A percentile compares a stretch with the other conserved stretches of the same genome.
phyloP scores from a whole-genome alignment of 1,140 invertebrate species.

The Contarinia nasturtii region DNA sequence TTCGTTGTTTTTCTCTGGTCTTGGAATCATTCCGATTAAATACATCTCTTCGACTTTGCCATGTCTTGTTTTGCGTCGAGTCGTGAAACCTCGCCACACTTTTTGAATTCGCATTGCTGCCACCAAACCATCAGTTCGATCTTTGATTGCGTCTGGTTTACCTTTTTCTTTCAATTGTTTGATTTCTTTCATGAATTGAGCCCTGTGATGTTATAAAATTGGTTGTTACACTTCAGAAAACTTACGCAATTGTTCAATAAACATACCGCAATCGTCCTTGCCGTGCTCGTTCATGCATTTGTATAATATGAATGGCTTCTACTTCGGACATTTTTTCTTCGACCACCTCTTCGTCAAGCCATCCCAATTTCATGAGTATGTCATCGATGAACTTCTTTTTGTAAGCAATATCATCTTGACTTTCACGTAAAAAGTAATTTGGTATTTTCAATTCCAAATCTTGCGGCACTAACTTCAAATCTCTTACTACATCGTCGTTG shows the following conservation, averaged over 20 bases:
- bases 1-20: slow-evolving; percentile 15
- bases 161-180: slow-evolving; percentile 51
- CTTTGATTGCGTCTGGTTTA: slow-evolving; percentile 32
- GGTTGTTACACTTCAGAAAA: too few relatives aligned
- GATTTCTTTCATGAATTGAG: slow-evolving; percentile 84
- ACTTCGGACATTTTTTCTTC: slow-evolving; percentile 46
- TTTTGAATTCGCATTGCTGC: slow-evolving; percentile 64
- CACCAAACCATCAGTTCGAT: slow-evolving; percentile 29
- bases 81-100: slow-evolving; percentile 62
- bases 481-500: slow-evolving; percentile 55
- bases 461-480: slow-evolving; percentile 37
- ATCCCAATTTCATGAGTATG: slow-evolving; percentile 44
- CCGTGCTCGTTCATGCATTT: slow-evolving; percentile 75
- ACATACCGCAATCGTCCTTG: slow-evolving; percentile 52
- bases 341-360: slow-evolving; percentile 34
- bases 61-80: slow-evolving; percentile 42
- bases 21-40: slow-evolving; percentile 56
- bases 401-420: slow-evolving; percentile 35
- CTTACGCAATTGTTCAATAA: too few relatives aligned
- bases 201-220: too few relatives aligned
- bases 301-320: slow-evolving; percentile 70
- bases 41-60: slow-evolving; percentile 66
- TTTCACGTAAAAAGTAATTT: slow-evolving; percentile 45
- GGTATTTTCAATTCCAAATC: slow-evolving; percentile 46
- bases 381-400: slow-evolving; percentile 40